phyloP scores from a whole-genome alignment of 2,888 invertebrate species.

The Calliphora vomitoria region DNA sequence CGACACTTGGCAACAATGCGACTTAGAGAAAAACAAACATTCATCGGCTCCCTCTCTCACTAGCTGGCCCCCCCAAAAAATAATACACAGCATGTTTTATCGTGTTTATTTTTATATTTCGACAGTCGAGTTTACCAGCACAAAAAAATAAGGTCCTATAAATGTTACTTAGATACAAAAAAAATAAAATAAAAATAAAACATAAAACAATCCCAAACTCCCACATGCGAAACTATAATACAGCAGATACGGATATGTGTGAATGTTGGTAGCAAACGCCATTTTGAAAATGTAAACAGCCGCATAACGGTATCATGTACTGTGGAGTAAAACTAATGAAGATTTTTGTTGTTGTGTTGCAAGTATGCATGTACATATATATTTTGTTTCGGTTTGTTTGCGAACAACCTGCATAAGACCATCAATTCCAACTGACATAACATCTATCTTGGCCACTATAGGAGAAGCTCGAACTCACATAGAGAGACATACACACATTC shows the following conservation, averaged over 20 bases:
- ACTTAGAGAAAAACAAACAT: constrained; percentile 38
- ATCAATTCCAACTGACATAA: constrained; percentile 83
- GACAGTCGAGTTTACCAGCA: constrained; percentile 41
- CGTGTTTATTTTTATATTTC: constrained; percentile 64
- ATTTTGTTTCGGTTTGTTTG: constrained; percentile 52
- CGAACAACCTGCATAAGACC: constrained; percentile 76
- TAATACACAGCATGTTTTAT: constrained; percentile 38
- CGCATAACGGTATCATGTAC: constrained; percentile 69
- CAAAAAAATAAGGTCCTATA: constrained; percentile 26
- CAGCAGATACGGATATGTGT: background rate
- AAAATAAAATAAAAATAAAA: constrained; percentile 31
- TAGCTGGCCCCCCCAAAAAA: background rate
- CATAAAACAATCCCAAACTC: constrained; percentile 73
- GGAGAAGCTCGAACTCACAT: background rate
- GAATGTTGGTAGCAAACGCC: constrained; percentile 61
- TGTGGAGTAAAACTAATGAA: constrained; percentile 68
- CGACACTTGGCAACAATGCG: constrained; percentile 65
- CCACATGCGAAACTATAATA: constrained; percentile 72
- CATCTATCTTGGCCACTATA: constrained; percentile 79
- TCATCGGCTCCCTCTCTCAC: background rate
- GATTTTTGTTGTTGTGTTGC: constrained; percentile 18
- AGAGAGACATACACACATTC: background rate
- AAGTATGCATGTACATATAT: background rate
- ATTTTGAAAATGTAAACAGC: constrained; percentile 73
- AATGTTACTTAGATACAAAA: constrained; percentile 44